Evolutionary conservation across 2,797 vertebrate genomes (phyloP), one percentile per base, ranked within the genome.

Genomic region (Decapterus maruadsi): DNA sequence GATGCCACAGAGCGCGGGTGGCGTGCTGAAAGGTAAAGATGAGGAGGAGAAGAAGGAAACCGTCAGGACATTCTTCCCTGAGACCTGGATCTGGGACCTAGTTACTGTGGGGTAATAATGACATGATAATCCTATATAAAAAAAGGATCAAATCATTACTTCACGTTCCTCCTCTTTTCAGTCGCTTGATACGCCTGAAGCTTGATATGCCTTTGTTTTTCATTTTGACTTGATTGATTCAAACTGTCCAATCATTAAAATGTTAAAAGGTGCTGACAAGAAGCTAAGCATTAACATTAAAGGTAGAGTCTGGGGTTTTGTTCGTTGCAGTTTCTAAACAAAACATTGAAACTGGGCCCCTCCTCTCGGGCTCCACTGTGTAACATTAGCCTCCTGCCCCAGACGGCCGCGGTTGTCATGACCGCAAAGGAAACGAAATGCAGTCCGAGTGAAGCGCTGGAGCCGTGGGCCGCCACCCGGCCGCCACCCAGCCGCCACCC

Each of bases 1-100:
- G 77, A 83, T 82, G 85, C 64, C 68, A 14, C 20, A 50, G 43
- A 0, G 17, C 2, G 0, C 8, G 67, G 26, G 17, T 4, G 0
- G 0, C 13, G 0, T 0, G 0, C 0, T 4, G 48, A 65, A 0
- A 17, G 20, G 1, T 8, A 11, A 54, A 67, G 60, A 55, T 34
- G 26, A 26, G 26, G 64, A 68, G 40, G 55, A 64, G 56, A 77
- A 76, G 36, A 58, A 89, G 77, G 77, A 63, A 16, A 86, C 89
- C 2, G 51, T 94, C 63, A 93, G 94, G 72, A 93, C 74, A 0
- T 94, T 89, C 83, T 95, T 96, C 40, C 89, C 94, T 0, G 90
- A 95, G 82, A 96, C 95, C 1, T 97, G 95, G 95, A 92, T 97
- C 70, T 97, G 96, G 96, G 87, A 96, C 81, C 90, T 96, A 6